These are phyloP conservation scores for Kobus ellipsiprymnus DNA, from an alignment of 2,113 vertebrate genomes.

Conservation along the genomic window DNA sequence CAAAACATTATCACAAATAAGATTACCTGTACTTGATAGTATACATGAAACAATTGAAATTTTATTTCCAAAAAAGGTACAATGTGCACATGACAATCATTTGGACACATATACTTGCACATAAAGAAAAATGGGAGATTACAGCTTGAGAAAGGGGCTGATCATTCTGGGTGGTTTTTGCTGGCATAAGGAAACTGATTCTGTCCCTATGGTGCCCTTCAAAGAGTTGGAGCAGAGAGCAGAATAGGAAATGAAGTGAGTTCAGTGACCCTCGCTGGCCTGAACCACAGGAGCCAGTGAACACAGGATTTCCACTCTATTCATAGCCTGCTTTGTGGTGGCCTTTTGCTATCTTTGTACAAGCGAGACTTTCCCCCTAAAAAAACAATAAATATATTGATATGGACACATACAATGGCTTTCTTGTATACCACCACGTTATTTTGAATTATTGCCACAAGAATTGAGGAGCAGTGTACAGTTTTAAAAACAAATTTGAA, in stretches of 20 bases:
- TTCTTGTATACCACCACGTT: neutral
- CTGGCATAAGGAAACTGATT: slow-evolving; percentile 73
- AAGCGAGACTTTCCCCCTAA: slow-evolving; percentile 43
- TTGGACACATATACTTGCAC: slow-evolving; percentile 37
- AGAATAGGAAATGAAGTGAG: slow-evolving; percentile 77
- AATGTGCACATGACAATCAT: neutral
- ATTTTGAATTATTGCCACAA: neutral
- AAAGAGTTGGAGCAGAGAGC: slow-evolving; percentile 72
- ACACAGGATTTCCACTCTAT: slow-evolving; percentile 74
- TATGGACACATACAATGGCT: neutral
- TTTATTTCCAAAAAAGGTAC: slow-evolving; percentile 47
- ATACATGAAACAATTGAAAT: slow-evolving; percentile 46
- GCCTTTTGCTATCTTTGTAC: slow-evolving; percentile 55
- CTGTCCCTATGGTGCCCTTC: slow-evolving; percentile 73
- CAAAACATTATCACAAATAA: no score
- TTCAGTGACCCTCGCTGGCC: slow-evolving; percentile 78
- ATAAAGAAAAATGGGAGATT: slow-evolving; percentile 63
- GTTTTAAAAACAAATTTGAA: slow-evolving; percentile 42
- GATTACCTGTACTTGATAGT: no score
- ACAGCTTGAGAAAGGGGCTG: slow-evolving; percentile 65
- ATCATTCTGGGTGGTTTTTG: slow-evolving; percentile 71
- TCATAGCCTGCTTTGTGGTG: slow-evolving; percentile 64
- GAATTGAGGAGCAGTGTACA: neutral
- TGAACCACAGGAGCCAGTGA: slow-evolving; percentile 74
- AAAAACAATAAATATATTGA: slow-evolving; percentile 36